These are phyloP conservation scores for Dromiciops gliroides DNA, from an alignment of 2,113 vertebrate species.

Conservation along the genomic window DNA sequence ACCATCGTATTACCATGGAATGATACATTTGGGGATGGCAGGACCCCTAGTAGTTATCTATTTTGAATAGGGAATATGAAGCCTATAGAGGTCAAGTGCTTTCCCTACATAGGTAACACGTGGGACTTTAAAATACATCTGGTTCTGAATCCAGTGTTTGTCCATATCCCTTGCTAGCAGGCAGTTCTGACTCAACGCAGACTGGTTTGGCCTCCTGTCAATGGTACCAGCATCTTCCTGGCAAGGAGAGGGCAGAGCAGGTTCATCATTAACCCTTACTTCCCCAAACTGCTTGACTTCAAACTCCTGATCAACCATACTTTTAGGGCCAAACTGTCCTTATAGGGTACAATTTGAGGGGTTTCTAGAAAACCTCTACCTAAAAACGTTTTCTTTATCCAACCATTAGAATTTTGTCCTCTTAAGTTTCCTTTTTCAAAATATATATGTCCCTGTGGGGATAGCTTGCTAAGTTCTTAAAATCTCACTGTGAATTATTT, in stretches of 20 bases:
- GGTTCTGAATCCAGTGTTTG: neutral
- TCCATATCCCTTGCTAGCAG: neutral
- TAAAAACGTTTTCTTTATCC: too few species aligned
- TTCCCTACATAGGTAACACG: neutral
- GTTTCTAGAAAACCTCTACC: too few species aligned
- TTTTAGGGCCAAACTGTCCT: neutral
- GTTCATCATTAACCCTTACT: neutral
- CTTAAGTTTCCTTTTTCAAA: too few species aligned
- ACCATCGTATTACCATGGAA: neutral
- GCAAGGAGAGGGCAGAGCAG: neutral
- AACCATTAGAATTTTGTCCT: too few species aligned
- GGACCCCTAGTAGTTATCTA: neutral
- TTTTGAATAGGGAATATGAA: neutral
- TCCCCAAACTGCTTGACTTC: neutral
- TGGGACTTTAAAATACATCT: neutral
- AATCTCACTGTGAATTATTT: neutral
- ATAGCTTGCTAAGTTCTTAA: neutral
- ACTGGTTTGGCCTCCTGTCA: neutral
- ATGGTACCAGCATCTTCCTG: neutral
- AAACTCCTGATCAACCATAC: neutral
- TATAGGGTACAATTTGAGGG: neutral
- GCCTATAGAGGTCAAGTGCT: neutral
- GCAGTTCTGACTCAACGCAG: neutral
- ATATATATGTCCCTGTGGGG: too few species aligned
- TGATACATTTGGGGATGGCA: neutral